Percentiles rank a stretch among this genome's conserved stretches.
phyloP scores from a whole-genome alignment of 2,113 vertebrate species.

The Poicephalus meyeri region DNA sequence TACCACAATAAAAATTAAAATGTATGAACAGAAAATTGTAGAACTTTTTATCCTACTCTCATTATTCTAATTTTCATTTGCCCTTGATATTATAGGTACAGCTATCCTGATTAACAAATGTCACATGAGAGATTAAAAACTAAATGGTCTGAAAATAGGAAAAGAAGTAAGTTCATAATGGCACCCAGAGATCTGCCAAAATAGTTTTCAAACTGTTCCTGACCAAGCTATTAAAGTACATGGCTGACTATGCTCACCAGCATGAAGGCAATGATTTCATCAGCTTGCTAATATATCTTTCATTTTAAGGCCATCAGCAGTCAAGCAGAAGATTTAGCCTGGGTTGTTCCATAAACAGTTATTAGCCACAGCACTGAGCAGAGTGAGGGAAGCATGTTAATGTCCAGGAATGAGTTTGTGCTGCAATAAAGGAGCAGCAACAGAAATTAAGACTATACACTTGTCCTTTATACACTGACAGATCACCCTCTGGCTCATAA shows the following conservation, averaged over 20 bases:
- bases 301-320: background rate
- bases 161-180: slow-evolving; percentile 49
- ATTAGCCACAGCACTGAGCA: background rate
- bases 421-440: background rate
- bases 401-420: background rate
- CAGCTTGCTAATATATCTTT: background rate
- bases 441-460: background rate
- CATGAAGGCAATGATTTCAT: background rate
- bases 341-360: background rate
- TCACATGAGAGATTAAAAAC: slow-evolving; percentile 53
- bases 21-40: background rate
- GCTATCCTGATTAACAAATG: slow-evolving; percentile 26
- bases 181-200: slow-evolving; percentile 48
- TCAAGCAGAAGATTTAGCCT: background rate
- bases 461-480: background rate
- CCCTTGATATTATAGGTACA: slow-evolving; percentile 13
- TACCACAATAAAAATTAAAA: slow-evolving; percentile 42
- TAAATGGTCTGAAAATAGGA: background rate
- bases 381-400: background rate
- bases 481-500: background rate
- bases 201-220: slow-evolving; percentile 27
- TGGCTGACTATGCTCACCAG: background rate
- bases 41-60: background rate
- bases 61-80: slow-evolving; percentile 52
- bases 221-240: background rate